Base-by-base conservation (phyloP, 2,888 invertebrate genomes). In the Mechanitis mazaeus region DNA sequence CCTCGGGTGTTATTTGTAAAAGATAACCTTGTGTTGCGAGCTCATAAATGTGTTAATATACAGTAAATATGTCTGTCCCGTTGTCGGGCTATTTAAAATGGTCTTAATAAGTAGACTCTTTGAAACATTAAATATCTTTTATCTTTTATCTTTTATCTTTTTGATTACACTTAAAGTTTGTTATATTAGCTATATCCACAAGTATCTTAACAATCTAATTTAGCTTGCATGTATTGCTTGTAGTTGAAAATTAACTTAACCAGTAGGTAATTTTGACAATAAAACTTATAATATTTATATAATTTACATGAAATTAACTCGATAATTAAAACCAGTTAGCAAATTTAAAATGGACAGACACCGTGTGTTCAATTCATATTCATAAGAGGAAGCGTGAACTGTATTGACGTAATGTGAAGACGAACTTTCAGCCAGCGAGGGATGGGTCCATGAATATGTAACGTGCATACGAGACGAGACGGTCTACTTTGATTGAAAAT, bases 1-100 rank as follows among this genome's bases (percentile, higher is more conserved):
- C 76, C 76, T 75, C 64, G 69, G 70, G 69, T 75, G 77, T 78
- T 71, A 70, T 66, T 71, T 64, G 81, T 77, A 80, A 81, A 71
- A 62, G 81, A 81, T 80, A 81, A 72, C 68, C 68, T 78, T 81
- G 79, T 66, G 69, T 71, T 66, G 71, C 70, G 54, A 62, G 70
- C 67, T 71, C 68, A 70, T 72, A 67, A 68, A 31, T 62, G 61
- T 61, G 70, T 62, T 69, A 63, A 63, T 65, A 59, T 65, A 65
- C 64, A 64, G 54, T 33, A 45, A 54, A 33, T 38, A 11, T 53
- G 33, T 50, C 2, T 6, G 42, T 33, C 33, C 47, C 45, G 9
- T 45, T 11, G 11, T 33, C n/a, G 35, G 11, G n/a, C 20, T 9
- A 47, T 47, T 35, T 2, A n/a, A 45, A 33, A n/a, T n/a, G 45